phyloP scores from a whole-genome alignment of 2,888 invertebrate species.

The Idaea aversata region DNA sequence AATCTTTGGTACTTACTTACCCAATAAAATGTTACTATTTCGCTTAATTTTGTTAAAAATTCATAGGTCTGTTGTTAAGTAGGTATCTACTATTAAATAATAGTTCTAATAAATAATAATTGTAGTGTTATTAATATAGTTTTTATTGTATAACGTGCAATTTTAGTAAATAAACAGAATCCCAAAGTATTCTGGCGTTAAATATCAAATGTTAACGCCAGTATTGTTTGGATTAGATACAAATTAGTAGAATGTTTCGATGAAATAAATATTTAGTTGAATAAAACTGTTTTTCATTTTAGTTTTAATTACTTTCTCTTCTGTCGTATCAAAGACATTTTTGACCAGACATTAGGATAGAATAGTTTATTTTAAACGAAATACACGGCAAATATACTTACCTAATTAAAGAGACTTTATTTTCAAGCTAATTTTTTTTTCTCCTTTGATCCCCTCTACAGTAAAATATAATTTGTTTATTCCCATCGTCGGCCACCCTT shows the following conservation, averaged over 20 bases:
- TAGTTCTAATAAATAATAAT: slow-evolving; percentile 25
- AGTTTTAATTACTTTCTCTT: slow-evolving; percentile 23
- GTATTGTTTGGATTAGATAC: slow-evolving; percentile 71
- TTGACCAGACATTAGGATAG: too few relatives aligned
- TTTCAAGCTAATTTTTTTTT: too few relatives aligned
- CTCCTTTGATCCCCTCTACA: too few relatives aligned
- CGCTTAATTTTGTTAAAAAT: slow-evolving; percentile 33
- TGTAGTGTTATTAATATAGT: slow-evolving; percentile 20
- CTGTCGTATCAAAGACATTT: too few relatives aligned
- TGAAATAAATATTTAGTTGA: slow-evolving; percentile 55
- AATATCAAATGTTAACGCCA: slow-evolving; percentile 53
- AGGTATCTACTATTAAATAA: slow-evolving; percentile 35
- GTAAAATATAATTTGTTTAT: too few relatives aligned
- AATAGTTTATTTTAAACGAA: too few relatives aligned
- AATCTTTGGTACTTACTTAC: too few relatives aligned
- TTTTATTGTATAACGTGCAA: slow-evolving; percentile 69
- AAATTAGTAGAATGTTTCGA: slow-evolving; percentile 75
- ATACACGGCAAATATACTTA: too few relatives aligned
- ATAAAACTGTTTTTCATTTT: slow-evolving; percentile 28
- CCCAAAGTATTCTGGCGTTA: slow-evolving; percentile 10
- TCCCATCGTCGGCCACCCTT: too few relatives aligned
- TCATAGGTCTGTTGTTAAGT: slow-evolving; percentile 45
- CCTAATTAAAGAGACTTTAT: too few relatives aligned
- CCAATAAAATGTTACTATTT: not conserved
- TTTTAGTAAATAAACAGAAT: slow-evolving; percentile 65